These are phyloP conservation scores for Capitella teleta DNA, from an alignment of 1,140 invertebrate species.

Conservation along the genomic window DNA sequence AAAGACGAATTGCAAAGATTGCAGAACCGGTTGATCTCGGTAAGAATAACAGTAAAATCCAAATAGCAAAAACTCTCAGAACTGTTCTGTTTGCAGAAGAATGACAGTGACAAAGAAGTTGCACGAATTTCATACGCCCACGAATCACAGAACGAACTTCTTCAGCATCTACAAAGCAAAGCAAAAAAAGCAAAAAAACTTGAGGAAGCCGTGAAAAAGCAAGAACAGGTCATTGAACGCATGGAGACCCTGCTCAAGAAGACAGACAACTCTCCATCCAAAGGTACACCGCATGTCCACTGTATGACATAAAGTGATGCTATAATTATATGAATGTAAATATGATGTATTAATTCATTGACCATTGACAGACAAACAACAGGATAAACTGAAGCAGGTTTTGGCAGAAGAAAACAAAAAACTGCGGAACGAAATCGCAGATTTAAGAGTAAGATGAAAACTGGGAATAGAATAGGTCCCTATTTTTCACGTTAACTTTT, in stretches of 20 bases:
- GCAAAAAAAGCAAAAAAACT: slow-evolving; percentile 25
- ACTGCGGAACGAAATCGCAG: not conserved
- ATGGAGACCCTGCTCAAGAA: slow-evolving; percentile 31
- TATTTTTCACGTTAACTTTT: not conserved
- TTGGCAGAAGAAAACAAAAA: not conserved
- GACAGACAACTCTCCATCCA: slow-evolving; percentile 18
- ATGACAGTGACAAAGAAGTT: slow-evolving; percentile 29
- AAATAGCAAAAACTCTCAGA: not conserved
- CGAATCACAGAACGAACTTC: slow-evolving; percentile 21
- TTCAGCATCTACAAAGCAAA: slow-evolving; percentile 30
- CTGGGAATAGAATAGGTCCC: not conserved
- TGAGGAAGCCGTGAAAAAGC: slow-evolving; percentile 31
- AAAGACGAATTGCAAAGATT: slow-evolving; percentile 31
- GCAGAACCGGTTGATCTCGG: slow-evolving; percentile 37
- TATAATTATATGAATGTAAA: not conserved
- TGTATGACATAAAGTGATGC: not conserved
- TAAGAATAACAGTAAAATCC: slow-evolving; percentile 12
- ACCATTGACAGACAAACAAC: not conserved
- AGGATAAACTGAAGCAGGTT: not conserved
- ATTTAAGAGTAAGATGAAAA: not conserved
- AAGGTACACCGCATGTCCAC: not conserved
- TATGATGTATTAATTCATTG: not conserved
- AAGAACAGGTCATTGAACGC: slow-evolving; percentile 35
- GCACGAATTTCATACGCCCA: slow-evolving; percentile 23
- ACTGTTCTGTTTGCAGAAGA: slow-evolving; percentile 25